Evolutionary conservation across 2,797 vertebrate genomes (phyloP).

Genomic region (Chrysocyon brachyurus): DNA sequence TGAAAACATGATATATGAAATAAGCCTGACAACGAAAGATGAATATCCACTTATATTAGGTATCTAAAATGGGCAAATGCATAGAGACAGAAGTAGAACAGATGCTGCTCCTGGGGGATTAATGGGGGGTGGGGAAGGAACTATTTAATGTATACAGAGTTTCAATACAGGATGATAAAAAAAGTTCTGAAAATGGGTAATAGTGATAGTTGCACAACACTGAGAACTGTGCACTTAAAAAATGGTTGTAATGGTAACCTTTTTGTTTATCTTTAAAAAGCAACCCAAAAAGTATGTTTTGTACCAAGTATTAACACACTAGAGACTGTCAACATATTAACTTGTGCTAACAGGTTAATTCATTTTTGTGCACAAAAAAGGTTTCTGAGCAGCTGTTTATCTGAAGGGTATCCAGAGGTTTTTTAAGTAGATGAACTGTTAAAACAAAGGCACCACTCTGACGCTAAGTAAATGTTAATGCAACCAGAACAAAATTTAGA

Average conservation of each 20-base stretch:
- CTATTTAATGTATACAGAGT: background rate
- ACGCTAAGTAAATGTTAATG: background rate
- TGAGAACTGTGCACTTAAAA: background rate
- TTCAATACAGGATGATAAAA: background rate
- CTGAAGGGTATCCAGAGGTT: background rate
- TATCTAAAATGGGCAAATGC: background rate
- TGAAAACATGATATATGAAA: background rate
- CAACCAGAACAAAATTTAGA: background rate
- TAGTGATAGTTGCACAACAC: background rate
- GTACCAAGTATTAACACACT: background rate
- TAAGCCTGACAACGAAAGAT: background rate
- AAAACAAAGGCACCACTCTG: background rate
- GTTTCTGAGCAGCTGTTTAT: background rate
- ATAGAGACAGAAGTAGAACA: background rate
- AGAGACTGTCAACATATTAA: background rate
- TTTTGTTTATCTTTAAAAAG: background rate
- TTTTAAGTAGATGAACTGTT: background rate
- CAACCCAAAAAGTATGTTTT: background rate
- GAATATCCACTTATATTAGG: background rate
- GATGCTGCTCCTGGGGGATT: background rate
- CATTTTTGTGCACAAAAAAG: background rate
- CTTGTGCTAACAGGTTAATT: constrained; percentile 10
- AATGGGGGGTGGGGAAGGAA: fast-evolving
- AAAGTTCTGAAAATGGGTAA: background rate
- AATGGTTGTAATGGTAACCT: background rate